phyloP scores from a whole-genome alignment of 2,888 invertebrate genomes.

The Clitarchus hookeri region DNA sequence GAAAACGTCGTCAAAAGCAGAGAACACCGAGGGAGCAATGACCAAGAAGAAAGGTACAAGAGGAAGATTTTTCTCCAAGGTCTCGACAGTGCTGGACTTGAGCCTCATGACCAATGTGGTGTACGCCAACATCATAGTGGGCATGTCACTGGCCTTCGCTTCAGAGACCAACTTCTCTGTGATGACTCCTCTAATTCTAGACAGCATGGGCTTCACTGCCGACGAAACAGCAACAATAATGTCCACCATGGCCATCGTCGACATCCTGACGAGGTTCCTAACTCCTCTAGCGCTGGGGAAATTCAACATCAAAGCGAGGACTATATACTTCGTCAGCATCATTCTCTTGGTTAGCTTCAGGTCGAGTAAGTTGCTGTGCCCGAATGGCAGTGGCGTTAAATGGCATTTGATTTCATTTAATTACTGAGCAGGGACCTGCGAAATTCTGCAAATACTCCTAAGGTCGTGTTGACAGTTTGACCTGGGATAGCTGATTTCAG shows the following conservation, averaged over 20 bases:
- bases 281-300: not conserved
- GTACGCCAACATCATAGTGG: not conserved
- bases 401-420: too few relatives aligned
- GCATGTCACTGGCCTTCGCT: not conserved
- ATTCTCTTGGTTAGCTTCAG: not conserved
- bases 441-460: too few relatives aligned
- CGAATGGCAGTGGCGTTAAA: too few relatives aligned
- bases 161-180: not conserved
- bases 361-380: not conserved
- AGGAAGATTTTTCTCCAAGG: not conserved
- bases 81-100: not conserved
- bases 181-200: not conserved
- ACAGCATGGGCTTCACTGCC: not conserved
- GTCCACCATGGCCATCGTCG: not conserved
- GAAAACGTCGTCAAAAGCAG: too few relatives aligned
- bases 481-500: too few relatives aligned
- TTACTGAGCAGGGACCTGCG: too few relatives aligned
- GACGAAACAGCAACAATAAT: not conserved
- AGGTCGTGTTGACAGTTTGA: too few relatives aligned
- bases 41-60: not conserved
- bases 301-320: not conserved
- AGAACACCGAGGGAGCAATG: too few relatives aligned
- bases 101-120: not conserved
- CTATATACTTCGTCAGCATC: not conserved
- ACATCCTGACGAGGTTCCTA: not conserved